These are phyloP conservation scores for Arctia plantaginis DNA, from an alignment of 2,888 invertebrate species.

Conservation along the genomic window DNA sequence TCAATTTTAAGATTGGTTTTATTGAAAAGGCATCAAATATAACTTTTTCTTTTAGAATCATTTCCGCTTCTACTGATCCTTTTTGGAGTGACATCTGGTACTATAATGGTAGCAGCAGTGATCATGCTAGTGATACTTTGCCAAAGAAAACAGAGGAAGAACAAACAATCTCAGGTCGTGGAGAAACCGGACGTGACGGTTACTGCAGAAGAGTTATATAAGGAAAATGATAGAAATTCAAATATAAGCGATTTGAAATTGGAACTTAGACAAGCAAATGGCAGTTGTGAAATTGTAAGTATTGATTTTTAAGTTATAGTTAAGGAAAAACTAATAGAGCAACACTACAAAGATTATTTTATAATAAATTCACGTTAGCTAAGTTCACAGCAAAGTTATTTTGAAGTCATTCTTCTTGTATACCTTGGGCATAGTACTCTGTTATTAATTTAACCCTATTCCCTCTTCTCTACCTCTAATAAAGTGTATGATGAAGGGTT, in stretches of 20 bases:
- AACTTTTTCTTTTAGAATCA: conserved; percentile 86
- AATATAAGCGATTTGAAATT: conserved; percentile 97
- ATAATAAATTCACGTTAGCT: no score
- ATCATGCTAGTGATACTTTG: conserved; percentile 94
- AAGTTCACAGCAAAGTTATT: no score
- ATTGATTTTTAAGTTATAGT: conserved; percentile 21
- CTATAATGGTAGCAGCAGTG: conserved; percentile 93
- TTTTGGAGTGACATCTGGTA: conserved; percentile 94
- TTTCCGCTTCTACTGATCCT: conserved; percentile 93
- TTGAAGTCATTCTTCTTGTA: no score
- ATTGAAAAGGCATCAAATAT: not conserved
- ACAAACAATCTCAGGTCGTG: conserved; percentile 77
- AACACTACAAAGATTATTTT: no score
- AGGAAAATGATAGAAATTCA: conserved; percentile 95
- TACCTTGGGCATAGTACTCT: no score
- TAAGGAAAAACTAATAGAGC: not conserved
- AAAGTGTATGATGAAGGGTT: no score
- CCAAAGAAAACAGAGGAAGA: conserved; percentile 88
- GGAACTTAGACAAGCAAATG: conserved; percentile 94
- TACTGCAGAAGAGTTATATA: conserved; percentile 84
- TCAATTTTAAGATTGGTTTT: not conserved
- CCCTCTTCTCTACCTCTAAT: no score
- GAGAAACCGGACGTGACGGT: conserved; percentile 88
- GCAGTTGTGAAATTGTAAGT: conserved; percentile 91
- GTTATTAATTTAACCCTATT: no score